Percentiles rank a stretch among this genome's conserved stretches.
Evolutionary conservation across 2,113 vertebrate genomes (phyloP).

Genomic region (Upupa epops): DNA sequence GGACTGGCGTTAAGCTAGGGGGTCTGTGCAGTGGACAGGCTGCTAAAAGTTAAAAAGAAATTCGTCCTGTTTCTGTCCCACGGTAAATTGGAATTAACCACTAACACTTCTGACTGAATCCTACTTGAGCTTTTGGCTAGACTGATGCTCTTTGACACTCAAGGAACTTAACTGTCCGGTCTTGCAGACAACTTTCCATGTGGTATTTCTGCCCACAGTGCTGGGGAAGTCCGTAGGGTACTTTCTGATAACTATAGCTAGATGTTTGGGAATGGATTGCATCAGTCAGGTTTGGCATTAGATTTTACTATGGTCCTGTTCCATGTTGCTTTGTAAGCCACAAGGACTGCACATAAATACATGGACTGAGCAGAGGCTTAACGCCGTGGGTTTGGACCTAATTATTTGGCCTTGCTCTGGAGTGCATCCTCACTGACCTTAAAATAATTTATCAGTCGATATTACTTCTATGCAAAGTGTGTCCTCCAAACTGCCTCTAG

Average conservation of each 20-base stretch:
- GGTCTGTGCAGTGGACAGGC: neutral
- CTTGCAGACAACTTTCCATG: neutral
- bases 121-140: neutral
- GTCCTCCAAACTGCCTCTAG: neutral
- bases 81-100: neutral
- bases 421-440: neutral
- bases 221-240: neutral
- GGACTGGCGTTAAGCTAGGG: neutral
- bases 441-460: neutral
- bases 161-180: neutral
- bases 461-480: neutral
- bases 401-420: neutral
- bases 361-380: neutral
- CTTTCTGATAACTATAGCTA: neutral
- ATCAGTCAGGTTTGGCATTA: neutral
- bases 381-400: neutral
- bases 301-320: neutral
- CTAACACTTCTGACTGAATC: neutral
- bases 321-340: neutral
- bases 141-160: neutral
- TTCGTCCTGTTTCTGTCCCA: neutral
- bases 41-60: neutral
- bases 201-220: neutral
- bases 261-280: neutral
- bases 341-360: neutral